Evolutionary conservation across 2,113 vertebrate genomes (phyloP), one percentile per base, ranked within the genome.

Genomic region (Leptobrachium leishanense): DNA sequence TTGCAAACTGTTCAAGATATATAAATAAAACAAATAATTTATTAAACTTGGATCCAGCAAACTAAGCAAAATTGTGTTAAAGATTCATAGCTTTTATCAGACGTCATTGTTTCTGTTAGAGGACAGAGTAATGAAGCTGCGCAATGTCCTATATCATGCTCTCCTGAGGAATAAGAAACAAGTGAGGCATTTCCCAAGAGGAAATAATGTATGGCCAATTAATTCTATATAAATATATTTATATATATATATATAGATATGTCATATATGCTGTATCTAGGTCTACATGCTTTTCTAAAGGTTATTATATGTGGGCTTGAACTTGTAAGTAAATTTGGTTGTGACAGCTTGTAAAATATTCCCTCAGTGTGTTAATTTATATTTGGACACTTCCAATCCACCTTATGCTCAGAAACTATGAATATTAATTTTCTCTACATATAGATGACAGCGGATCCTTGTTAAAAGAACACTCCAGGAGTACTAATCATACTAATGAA

Each of bases 141-240:
- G 43, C 53, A 31, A 67, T 77, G 76, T 41, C 55, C 68, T 77
- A 77, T 63, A 69, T 77, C 59, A 44, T 70, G 68, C 15, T 64
- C 68, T 70, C 68, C 39, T 7, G 68, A 71, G 67, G 42, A 46
- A 57, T 65, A 69, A 69, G n/a, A 39, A 59, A 43, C 68, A 39
- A 71, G 13, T 43, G 11, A 77, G 50, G 8, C 7, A 31, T 62
- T 46, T 64, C 67, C 68, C 76, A 43, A 53, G 55, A 41, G 46
- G 76, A 71, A 40, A 31, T 55, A 71, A 62, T 40, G 2, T 62
- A 41, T 77, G 43, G 68, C 6, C 68, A 71, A 77, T 70, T 77
- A 77, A 63, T 77, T 31, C 62, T 69, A 43, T 77, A 50, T 15
- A 31, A 31, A 31, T 31, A 31, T 31, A 31, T 31, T 31, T 31